Evolutionary conservation across 2,888 invertebrate genomes (phyloP), one percentile per base, ranked within the genome.

Genomic region (Therioaphis trifolii): DNA sequence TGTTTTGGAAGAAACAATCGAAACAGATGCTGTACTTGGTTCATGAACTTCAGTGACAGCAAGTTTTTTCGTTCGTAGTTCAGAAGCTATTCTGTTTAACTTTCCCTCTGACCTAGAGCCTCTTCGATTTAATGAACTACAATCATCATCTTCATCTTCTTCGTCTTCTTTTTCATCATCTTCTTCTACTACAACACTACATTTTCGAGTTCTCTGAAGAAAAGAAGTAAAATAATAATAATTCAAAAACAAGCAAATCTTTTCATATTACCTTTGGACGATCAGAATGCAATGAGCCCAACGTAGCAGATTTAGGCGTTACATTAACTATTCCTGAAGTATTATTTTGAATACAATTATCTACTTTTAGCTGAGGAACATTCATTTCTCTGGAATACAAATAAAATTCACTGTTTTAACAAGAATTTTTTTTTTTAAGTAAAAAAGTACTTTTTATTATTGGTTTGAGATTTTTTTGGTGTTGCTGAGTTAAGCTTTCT

Each of bases 111-210:
- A 94, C 86, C 94, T 92, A 66, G 94, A 94, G 80, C 94, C 94
- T 27, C 95, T 91, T 15, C 93, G 89, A 86, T 92, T 92, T 80
- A 92, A 88, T 86, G 91, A 90, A 86, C 88, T 89, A 86, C 91
- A 92, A 14, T 91, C 90, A 27, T 91, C 91, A n/a, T 91, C 91
- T 18, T 85, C 84, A 9, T 85, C 84, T 7, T 84, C 84, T 11
- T 85, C 86, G n/a, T 85, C 91, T 87, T 94, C 96, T 87, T 97
- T 96, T 88, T 95, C 94, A 87, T 96, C 96, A 87, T 97, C 97
- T 88, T 97, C 97, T 88, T 95, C 95, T 87, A 95, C 94, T 29
- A 97, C 96, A 87, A 97, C 96, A 87, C 96, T 96, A 90, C 96
- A 97, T 88, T 96, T 96, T 76, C 96, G 92, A 35, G 93, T 92